Conservation (phyloP, 2,888 invertebrate species). For the Dicycla oo region DNA sequence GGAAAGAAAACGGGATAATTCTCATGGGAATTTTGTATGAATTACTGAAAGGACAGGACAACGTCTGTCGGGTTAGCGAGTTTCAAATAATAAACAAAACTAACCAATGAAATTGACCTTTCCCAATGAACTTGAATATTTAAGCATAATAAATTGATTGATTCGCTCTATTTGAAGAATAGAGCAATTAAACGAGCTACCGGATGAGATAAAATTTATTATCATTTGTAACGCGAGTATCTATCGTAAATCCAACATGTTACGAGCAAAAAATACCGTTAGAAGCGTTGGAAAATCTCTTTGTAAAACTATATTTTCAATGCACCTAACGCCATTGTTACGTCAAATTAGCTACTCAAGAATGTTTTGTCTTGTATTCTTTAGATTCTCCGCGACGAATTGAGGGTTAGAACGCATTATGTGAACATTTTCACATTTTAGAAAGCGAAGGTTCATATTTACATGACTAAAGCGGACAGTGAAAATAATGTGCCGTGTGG, state of each 20-base stretch:
- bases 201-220: constrained; percentile 73
- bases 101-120: constrained; percentile 27
- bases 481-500: constrained; percentile 69
- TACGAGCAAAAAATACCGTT: constrained; percentile 60
- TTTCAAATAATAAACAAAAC: constrained; percentile 3
- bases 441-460: constrained; percentile 88
- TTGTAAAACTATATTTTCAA: constrained; percentile 59
- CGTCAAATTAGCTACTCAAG: constrained; percentile 69
- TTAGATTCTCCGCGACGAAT: constrained; percentile 71
- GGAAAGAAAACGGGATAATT: too few relatives aligned
- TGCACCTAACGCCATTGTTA: constrained; percentile 70
- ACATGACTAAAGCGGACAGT: constrained; percentile 79
- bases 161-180: constrained; percentile 80
- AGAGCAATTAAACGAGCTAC: constrained; percentile 75
- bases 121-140: constrained; percentile 68
- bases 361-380: constrained; percentile 65
- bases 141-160: constrained; percentile 66
- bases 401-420: constrained; percentile 73
- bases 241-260: constrained; percentile 55
- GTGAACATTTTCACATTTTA: constrained; percentile 85
- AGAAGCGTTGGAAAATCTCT: constrained; percentile 46
- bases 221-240: constrained; percentile 60
- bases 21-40: too few relatives aligned
- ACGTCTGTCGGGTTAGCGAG: too few relatives aligned
- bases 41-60: too few relatives aligned